A percentile compares a stretch with the other conserved stretches of the same genome.
Conservation (phyloP, 1,140 invertebrate genomes). For the Conopomorpha cramerella region DNA sequence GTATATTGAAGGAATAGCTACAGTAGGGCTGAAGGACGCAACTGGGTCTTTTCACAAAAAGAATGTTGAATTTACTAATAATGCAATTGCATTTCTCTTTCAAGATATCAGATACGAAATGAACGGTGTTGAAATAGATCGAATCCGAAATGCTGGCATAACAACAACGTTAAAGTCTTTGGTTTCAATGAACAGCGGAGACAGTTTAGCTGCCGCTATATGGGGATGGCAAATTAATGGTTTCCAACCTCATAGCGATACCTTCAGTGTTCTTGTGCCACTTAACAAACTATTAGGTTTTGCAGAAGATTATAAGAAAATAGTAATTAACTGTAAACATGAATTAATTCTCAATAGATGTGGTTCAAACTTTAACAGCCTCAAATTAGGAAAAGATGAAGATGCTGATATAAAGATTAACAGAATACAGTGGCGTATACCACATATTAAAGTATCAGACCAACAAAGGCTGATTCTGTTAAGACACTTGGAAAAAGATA, state of each 20-base stretch:
- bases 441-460: constrained; percentile 15
- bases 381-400: constrained; percentile 1
- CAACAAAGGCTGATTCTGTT: constrained; percentile 9
- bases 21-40: no score
- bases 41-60: no score
- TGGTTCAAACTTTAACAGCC: constrained; percentile 17
- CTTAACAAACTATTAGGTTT: constrained; percentile 38
- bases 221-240: constrained; percentile 8
- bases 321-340: constrained; percentile 46
- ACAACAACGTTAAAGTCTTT: constrained; percentile 38
- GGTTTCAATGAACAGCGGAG: constrained; percentile 7
- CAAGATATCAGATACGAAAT: constrained; percentile 50
- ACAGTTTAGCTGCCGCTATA: constrained; percentile 5
- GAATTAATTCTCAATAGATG: constrained; percentile 40
- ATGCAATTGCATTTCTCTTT: constrained; percentile 37
- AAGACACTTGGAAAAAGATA: constrained; percentile 13
- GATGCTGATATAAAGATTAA: constrained; percentile 3
- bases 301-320: constrained; percentile 49
- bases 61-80: constrained; percentile 22
- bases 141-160: constrained; percentile 31
- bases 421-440: constrained; percentile 10
- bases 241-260: constrained; percentile 4
- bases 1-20: constrained; percentile 23
- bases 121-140: constrained; percentile 44
- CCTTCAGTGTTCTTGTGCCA: constrained; percentile 37